Conservation (phyloP, 2,888 invertebrate genomes). For the Quadroppia sp. region DNA sequence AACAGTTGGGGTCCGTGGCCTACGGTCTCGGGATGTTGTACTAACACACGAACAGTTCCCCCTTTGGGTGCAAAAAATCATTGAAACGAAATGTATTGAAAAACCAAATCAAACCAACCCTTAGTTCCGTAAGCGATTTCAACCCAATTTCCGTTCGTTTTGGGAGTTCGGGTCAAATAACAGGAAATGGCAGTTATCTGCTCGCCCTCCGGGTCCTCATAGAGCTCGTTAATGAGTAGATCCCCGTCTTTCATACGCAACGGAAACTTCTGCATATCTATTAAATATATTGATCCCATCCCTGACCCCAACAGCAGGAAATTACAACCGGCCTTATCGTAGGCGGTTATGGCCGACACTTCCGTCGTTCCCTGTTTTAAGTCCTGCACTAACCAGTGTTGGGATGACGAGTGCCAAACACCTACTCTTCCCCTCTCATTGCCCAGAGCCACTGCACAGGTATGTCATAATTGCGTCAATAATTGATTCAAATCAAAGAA, state of each 20-base stretch:
- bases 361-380: constrained; percentile 67
- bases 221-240: constrained; percentile 90
- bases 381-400: constrained; percentile 67
- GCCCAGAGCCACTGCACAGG: constrained; percentile 77
- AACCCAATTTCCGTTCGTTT: constrained; percentile 99
- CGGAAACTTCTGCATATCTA: constrained; percentile 99
- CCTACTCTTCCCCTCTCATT: constrained; percentile 82
- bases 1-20: constrained; percentile 97
- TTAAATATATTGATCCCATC: constrained; percentile 83
- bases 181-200: constrained; percentile 97
- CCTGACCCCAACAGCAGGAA: constrained; percentile 90
- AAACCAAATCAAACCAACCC: background rate
- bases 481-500: background rate
- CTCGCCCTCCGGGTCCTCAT: constrained; percentile 84
- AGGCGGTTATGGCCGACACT: constrained; percentile 88
- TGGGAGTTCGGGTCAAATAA: constrained; percentile 80
- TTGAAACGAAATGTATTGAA: constrained; percentile 17
- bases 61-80: constrained; percentile 53
- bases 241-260: constrained; percentile 99
- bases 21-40: constrained; percentile 97
- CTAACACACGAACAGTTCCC: constrained; percentile 88
- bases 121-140: constrained; percentile 98
- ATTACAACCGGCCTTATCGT: constrained; percentile 87
- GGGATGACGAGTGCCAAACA: constrained; percentile 99
- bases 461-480: background rate